Percentiles rank a stretch among this genome's conserved stretches.
These are phyloP conservation scores for Drosophila navojoa DNA, from an alignment of 1,140 invertebrate species.

Conservation along the genomic window DNA sequence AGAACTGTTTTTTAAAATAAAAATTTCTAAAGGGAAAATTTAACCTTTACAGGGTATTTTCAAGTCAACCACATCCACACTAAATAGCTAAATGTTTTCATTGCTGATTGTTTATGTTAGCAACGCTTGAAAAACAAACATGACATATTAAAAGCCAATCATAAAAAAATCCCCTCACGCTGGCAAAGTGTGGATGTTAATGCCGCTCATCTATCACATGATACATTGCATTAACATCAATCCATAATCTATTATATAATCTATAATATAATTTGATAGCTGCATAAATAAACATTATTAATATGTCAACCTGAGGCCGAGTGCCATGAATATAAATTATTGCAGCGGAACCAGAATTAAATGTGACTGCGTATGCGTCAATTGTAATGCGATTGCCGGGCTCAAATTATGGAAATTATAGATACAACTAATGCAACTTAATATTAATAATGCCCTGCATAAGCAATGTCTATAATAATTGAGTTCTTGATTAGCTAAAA, in stretches of 20 bases:
- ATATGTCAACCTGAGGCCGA: constrained; percentile 27
- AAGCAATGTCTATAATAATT: background rate
- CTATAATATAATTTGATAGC: constrained; percentile 15
- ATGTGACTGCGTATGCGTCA: background rate
- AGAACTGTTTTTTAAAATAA: too few species aligned
- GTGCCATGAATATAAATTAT: constrained; percentile 35
- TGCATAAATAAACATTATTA: constrained; percentile 24
- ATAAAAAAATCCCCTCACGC: background rate
- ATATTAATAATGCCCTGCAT: constrained; percentile 4
- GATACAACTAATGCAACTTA: too few species aligned
- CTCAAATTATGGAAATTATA: too few species aligned
- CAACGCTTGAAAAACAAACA: background rate
- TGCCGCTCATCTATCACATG: background rate
- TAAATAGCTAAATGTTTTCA: background rate
- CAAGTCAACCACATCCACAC: too few species aligned
- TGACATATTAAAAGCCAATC: constrained; percentile 1
- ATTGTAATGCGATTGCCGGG: constrained; percentile 10
- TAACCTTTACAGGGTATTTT: background rate
- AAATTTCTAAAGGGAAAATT: background rate
- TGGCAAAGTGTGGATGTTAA: constrained; percentile 1
- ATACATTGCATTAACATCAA: constrained; percentile 12
- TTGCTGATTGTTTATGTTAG: constrained; percentile 6
- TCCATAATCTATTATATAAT: constrained; percentile 17
- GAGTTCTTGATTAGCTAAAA: constrained; percentile 1
- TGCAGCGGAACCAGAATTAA: background rate